Base-by-base conservation (phyloP, 1,140 invertebrate species). In the Megalonaias nervosa region DNA sequence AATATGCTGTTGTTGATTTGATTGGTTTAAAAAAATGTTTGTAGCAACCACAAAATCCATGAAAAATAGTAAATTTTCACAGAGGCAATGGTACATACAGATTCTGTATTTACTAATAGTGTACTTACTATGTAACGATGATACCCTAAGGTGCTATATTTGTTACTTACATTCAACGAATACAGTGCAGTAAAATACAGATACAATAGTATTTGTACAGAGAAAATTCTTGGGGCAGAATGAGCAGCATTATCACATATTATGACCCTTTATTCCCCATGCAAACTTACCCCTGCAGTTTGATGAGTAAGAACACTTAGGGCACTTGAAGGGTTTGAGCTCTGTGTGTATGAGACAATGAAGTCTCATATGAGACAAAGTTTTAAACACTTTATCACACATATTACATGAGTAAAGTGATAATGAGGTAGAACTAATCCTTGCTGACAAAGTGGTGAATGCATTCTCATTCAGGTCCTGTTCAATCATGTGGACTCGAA, bases 271-370 rank as follows among this genome's bases (percentile, higher is more conserved):
- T 13, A 19, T 14, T 69, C 6, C 17, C 21, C 15, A 65, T 38
- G 17, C 13, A 68, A 11, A 72, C 71, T 81, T 72, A 90, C 89
- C 90, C 85, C 90, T 90, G 19, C 88, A 85, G 75, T 91, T 91
- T 23, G 87, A 87, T 15, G 80, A 38, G 83, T 88, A 91, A 13
- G 80, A 58, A 81, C 91, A 91, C 74, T 91, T 88, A n/a, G 83
- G 81, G 81, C 90, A 91, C 26, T 88, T 87, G 81, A 90, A 91
- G 15, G 90, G 91, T 59, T 88, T 89, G 2, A 89, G 69, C 71
- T 91, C 84, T 23, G 90, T 91, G 80, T 91, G 91, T 59, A 84
- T 90, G 11, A 91, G 77, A 75, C 89, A 90, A 77, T 91, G 91
- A 26, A 88, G 82, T 55, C 90, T 82, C 77, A 91, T 91, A 75